Evolutionary conservation across 1,140 invertebrate genomes (phyloP).

Genomic region (Goniozus legneri): DNA sequence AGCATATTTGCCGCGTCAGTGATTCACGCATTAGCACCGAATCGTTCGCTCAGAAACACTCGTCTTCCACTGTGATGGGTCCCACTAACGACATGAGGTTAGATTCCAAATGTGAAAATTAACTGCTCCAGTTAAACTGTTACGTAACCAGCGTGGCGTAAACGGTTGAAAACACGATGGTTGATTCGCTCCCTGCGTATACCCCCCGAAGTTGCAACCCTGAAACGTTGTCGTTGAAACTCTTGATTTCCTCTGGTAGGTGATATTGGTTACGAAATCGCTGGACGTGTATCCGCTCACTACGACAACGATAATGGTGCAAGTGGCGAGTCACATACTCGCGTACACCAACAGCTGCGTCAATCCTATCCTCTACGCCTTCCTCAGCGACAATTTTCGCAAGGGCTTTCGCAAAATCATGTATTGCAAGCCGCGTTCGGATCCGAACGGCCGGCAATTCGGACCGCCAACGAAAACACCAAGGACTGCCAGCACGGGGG

Average conservation of each 20-base stretch:
- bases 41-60: too few relatives aligned
- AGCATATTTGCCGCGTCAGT: too few relatives aligned
- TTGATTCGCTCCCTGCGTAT: too few relatives aligned
- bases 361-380: constrained; percentile 94
- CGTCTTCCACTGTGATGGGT: too few relatives aligned
- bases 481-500: constrained; percentile 42
- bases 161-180: too few relatives aligned
- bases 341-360: constrained; percentile 94
- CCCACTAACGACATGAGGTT: too few relatives aligned
- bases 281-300: constrained; percentile 66
- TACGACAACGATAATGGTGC: constrained; percentile 65
- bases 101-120: too few relatives aligned
- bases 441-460: constrained; percentile 28
- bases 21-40: too few relatives aligned
- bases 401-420: constrained; percentile 76
- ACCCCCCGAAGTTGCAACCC: too few relatives aligned
- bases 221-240: too few relatives aligned
- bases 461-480: constrained; percentile 45
- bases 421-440: constrained; percentile 43
- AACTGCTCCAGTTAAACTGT: too few relatives aligned
- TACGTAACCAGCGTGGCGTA: too few relatives aligned
- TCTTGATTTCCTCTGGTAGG: constrained; percentile 52
- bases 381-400: constrained; percentile 83
- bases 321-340: constrained; percentile 84
- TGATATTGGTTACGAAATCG: constrained; percentile 78